Conservation (phyloP, 2,888 invertebrate genomes). For the Tenthredo distinguenda region DNA sequence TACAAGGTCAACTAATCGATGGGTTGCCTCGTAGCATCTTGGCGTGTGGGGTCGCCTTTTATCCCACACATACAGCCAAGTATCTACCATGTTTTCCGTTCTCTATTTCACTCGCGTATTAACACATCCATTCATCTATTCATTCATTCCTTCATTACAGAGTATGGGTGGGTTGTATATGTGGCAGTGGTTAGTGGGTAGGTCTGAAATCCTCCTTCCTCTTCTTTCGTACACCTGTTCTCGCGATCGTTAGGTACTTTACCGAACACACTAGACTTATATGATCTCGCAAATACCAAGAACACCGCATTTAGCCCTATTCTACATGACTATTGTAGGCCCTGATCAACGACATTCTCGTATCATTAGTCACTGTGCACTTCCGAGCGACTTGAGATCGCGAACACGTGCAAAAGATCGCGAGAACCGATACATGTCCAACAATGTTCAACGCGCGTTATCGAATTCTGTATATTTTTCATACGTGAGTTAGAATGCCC, state of each 20-base stretch:
- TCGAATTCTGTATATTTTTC: neutral
- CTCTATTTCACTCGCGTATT: neutral
- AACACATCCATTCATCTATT: neutral
- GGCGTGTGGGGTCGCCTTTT: neutral
- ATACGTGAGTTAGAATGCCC: neutral
- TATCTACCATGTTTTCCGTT: neutral
- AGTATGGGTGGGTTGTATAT: neutral
- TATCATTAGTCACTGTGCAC: neutral
- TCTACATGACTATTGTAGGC: neutral
- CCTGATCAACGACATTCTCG: neutral
- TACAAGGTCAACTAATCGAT: slow-evolving; percentile 45
- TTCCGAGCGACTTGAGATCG: neutral
- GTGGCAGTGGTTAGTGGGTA: neutral
- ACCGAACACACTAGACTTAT: neutral
- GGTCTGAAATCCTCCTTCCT: neutral
- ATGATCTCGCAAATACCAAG: neutral
- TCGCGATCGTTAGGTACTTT: neutral
- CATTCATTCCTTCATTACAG: neutral
- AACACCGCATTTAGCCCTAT: too few species aligned
- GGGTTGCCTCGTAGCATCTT: neutral
- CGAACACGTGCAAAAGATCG: neutral
- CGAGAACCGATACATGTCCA: neutral
- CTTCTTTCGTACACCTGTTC: neutral
- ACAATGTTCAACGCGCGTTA: neutral
- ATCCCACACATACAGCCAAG: neutral